Evolutionary conservation across 2,113 vertebrate genomes (phyloP).

Genomic region (Dicentrarchus labrax): DNA sequence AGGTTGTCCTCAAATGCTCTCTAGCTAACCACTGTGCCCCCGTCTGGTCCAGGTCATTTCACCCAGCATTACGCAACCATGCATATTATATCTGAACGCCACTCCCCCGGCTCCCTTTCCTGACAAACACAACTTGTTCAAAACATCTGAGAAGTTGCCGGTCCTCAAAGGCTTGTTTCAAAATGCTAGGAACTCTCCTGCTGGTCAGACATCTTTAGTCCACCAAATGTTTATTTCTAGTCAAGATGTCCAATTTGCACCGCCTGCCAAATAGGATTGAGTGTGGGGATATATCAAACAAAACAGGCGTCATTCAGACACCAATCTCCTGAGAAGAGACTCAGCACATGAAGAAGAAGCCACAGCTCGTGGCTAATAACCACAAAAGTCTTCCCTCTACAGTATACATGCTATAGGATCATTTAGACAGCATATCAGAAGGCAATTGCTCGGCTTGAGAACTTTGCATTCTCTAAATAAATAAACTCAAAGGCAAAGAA

Average conservation of each 20-base stretch:
- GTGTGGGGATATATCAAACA: neutral
- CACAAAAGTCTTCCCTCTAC: neutral
- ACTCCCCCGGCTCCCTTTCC: slow-evolving; percentile 10
- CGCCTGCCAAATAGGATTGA: neutral
- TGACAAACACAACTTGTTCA: slow-evolving; percentile 36
- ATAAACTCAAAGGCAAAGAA: slow-evolving; percentile 4
- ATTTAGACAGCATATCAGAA: neutral
- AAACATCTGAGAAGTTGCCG: slow-evolving; percentile 44
- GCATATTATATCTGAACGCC: slow-evolving; percentile 28
- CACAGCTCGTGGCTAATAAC: neutral
- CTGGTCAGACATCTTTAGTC: neutral
- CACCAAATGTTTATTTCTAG: neutral
- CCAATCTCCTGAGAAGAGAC: neutral
- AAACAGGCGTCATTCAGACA: neutral
- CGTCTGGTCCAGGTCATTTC: slow-evolving; percentile 48
- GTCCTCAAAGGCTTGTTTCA: neutral
- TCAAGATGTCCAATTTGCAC: neutral
- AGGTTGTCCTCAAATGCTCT: slow-evolving; percentile 33
- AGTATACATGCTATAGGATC: neutral
- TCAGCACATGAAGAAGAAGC: neutral
- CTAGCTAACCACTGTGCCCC: slow-evolving; percentile 9
- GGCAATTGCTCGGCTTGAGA: neutral
- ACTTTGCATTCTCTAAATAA: neutral
- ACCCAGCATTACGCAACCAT: slow-evolving; percentile 41
- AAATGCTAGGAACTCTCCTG: neutral